A percentile compares a stretch with the other conserved stretches of the same genome.
Evolutionary conservation across 2,797 vertebrate species (phyloP).

Genomic region (Chrysocyon brachyurus): DNA sequence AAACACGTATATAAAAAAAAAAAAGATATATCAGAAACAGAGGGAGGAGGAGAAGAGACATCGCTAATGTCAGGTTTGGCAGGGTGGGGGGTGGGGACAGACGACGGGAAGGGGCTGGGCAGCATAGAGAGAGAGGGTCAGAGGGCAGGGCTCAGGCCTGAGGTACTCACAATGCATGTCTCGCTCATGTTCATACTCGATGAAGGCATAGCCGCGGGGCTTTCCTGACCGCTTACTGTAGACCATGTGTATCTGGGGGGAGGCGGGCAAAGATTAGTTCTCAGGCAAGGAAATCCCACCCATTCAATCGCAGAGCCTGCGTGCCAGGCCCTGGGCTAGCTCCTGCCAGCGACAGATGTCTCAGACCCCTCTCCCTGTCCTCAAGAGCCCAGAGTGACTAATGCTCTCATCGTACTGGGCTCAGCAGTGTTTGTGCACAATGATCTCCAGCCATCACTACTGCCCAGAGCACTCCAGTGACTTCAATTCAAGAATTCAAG

Average conservation of each 20-base stretch:
- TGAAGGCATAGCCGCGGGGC: slow-evolving; percentile 97
- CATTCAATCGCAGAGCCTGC: not conserved
- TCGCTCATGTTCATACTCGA: slow-evolving; percentile 97
- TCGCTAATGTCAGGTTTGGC: slow-evolving; percentile 78
- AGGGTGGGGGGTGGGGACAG: slow-evolving; percentile 54
- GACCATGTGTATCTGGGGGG: slow-evolving; percentile 95
- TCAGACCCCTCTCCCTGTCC: not conserved
- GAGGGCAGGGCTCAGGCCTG: not conserved
- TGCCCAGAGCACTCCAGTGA: not conserved
- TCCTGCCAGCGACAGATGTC: not conserved
- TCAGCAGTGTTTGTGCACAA: accelerated
- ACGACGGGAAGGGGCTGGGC: slow-evolving; percentile 57
- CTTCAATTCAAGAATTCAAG: not conserved
- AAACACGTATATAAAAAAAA: slow-evolving; percentile 79
- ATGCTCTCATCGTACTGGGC: accelerated
- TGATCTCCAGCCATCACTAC: not conserved
- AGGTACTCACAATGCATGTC: slow-evolving; percentile 98
- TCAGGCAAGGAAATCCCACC: not conserved
- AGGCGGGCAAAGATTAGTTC: not conserved
- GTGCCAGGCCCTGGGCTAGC: not conserved
- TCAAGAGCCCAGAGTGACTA: not conserved
- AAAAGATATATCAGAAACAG: slow-evolving; percentile 84
- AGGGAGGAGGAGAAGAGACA: slow-evolving; percentile 79
- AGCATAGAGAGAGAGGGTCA: slow-evolving; percentile 74
- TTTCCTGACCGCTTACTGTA: slow-evolving; percentile 97